Conservation (phyloP, 2,113 vertebrate species). For the Gnathonemus longibarbis region DNA sequence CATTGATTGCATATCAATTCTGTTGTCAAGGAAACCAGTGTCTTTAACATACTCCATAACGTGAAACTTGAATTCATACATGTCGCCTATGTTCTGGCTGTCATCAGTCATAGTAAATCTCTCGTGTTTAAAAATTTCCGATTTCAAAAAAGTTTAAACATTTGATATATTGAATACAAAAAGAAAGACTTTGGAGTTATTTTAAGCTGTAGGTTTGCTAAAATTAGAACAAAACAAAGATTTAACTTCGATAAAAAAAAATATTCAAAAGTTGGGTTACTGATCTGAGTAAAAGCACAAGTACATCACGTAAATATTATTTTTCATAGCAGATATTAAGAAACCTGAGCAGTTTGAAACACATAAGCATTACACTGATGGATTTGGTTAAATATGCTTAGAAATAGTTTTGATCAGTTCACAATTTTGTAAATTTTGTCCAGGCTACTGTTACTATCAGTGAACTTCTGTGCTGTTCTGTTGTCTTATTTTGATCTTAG, state of each 20-base stretch:
- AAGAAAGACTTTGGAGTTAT: background rate
- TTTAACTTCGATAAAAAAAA: background rate
- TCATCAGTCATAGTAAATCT: background rate
- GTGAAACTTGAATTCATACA: constrained; percentile 22
- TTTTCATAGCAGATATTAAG: background rate
- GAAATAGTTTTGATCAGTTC: background rate
- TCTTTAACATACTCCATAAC: constrained; percentile 28
- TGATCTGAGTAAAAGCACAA: background rate
- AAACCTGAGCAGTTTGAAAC: too few species aligned
- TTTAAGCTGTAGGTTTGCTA: background rate
- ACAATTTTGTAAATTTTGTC: background rate
- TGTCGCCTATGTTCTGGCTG: background rate
- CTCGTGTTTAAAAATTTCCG: background rate
- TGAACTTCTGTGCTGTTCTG: background rate
- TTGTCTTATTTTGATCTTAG: background rate
- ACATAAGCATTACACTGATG: background rate
- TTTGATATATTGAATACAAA: background rate
- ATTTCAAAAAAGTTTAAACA: background rate
- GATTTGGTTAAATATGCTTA: background rate
- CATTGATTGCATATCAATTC: constrained; percentile 36
- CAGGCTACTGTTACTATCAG: background rate
- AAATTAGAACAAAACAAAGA: background rate
- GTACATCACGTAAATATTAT: background rate
- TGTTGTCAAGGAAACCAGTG: constrained; percentile 42
- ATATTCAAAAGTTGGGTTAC: background rate